phyloP scores from a whole-genome alignment of 2,797 vertebrate genomes.

The Diplodus puntazzo region DNA sequence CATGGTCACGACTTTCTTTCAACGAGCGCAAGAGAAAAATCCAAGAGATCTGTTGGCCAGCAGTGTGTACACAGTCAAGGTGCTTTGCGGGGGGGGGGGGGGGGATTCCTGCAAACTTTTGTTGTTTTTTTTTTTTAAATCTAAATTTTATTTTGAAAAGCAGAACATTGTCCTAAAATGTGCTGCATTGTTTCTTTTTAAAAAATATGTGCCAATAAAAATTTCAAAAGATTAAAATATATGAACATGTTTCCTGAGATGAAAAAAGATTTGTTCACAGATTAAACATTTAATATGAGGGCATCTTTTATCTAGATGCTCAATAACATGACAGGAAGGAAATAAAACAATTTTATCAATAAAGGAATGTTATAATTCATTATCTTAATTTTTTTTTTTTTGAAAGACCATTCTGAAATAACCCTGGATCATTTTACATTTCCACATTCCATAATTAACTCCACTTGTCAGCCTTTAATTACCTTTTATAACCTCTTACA shows the following conservation, averaged over 20 bases:
- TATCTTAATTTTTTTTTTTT: background rate
- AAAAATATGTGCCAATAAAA: background rate
- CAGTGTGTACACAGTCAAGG: constrained; percentile 14
- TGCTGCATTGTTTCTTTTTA: background rate
- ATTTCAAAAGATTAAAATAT: background rate
- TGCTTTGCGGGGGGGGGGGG: constrained; percentile 30
- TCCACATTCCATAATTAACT: constrained; percentile 52
- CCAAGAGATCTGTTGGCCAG: constrained; percentile 23
- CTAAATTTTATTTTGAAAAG: background rate
- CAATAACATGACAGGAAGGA: background rate
- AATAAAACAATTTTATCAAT: background rate
- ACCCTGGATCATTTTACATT: background rate
- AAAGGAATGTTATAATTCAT: background rate
- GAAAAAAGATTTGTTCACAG: background rate
- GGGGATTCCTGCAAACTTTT: constrained; percentile 40
- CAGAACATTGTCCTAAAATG: background rate
- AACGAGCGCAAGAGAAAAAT: constrained; percentile 38
- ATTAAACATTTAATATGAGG: constrained; percentile 11
- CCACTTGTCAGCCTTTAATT: constrained; percentile 59
- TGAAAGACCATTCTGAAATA: no score
- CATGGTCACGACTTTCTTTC: constrained; percentile 35
- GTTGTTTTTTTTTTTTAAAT: no score
- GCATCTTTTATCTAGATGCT: background rate
- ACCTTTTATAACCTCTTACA: constrained; percentile 63
- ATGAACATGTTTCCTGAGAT: background rate